A percentile compares a stretch with the other conserved stretches of the same genome.
Evolutionary conservation across 2,113 vertebrate genomes (phyloP).

Genomic region (Bos indicus): DNA sequence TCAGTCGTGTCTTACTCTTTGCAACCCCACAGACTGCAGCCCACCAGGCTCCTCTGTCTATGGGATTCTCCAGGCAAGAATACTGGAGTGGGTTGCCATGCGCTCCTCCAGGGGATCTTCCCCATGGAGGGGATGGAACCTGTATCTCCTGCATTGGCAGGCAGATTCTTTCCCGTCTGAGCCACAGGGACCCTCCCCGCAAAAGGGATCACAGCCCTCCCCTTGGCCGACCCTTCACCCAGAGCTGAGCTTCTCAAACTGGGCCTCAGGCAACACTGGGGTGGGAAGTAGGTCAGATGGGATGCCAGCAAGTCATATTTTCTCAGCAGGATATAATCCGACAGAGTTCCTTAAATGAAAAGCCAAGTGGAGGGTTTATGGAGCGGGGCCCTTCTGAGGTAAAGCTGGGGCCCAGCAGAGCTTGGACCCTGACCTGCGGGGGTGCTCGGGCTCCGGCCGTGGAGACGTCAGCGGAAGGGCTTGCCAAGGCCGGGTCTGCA

Average conservation of each 20-base stretch:
- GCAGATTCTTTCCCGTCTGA: background rate
- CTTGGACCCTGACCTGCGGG: too few relatives aligned
- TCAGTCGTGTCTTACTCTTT: background rate
- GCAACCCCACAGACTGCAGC: background rate
- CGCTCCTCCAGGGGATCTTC: background rate
- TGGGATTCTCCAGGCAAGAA: background rate
- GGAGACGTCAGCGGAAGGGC: background rate
- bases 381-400: background rate
- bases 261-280: background rate
- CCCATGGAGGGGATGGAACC: background rate
- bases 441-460: background rate
- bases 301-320: background rate
- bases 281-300: rapidly evolving
- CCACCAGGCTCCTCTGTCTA: background rate
- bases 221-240: background rate
- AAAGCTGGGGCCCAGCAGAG: background rate
- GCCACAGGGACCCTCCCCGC: background rate
- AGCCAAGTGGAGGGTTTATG: background rate
- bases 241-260: background rate
- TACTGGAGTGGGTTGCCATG: background rate
- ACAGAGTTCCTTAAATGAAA: background rate
- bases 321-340: background rate
- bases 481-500: background rate
- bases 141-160: background rate
- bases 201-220: background rate